phyloP scores from a whole-genome alignment of 2,888 invertebrate species.

The Colletes collaris region DNA sequence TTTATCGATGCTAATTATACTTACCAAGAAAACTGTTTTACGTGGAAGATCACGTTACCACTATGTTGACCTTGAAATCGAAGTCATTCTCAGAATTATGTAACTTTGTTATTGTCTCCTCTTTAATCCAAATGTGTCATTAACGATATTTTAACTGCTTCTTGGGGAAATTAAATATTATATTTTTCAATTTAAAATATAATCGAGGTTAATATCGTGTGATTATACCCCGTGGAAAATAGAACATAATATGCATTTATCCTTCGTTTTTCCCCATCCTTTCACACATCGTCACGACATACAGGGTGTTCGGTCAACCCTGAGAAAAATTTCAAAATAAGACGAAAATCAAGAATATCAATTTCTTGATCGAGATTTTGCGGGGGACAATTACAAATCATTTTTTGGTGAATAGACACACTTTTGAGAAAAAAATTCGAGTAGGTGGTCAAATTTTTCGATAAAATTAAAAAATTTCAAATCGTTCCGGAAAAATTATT shows the following conservation, averaged over 20 bases:
- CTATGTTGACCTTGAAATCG: conserved; percentile 21
- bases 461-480: too few relatives aligned
- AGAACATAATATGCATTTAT: background rate
- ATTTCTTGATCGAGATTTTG: too few relatives aligned
- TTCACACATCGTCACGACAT: background rate
- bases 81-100: background rate
- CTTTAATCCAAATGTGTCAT: background rate
- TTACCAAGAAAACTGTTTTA: background rate
- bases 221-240: background rate
- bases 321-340: too few relatives aligned
- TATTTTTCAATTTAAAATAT: background rate
- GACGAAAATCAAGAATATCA: too few relatives aligned
- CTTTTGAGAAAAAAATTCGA: too few relatives aligned
- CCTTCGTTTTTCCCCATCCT: background rate
- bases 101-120: background rate
- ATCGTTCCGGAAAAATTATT: too few relatives aligned
- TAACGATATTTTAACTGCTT: background rate
- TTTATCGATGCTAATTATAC: background rate
- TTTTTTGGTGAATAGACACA: too few relatives aligned
- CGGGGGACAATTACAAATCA: too few relatives aligned
- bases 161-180: background rate
- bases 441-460: too few relatives aligned
- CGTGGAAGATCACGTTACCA: background rate
- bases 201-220: background rate
- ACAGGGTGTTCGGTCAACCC: too few relatives aligned